Conservation (phyloP, 2,797 vertebrate genomes). For the Manis pentadactyla region DNA sequence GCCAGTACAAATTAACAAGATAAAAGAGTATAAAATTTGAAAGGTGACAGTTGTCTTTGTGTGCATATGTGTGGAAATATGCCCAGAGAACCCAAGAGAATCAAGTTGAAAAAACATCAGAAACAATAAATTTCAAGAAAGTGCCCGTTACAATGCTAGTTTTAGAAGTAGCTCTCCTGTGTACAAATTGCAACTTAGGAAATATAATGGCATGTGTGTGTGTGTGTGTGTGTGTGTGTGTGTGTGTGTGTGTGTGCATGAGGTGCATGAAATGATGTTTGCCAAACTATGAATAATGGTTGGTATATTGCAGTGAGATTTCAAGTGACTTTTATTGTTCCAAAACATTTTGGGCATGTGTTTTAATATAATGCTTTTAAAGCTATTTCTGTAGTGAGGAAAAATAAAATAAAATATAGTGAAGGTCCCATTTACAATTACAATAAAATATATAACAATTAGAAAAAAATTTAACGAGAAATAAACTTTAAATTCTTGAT, state of each 20-base stretch:
- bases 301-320: background rate
- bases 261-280: background rate
- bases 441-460: conserved; percentile 37
- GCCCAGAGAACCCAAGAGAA: background rate
- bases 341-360: background rate
- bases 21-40: background rate
- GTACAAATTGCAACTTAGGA: background rate
- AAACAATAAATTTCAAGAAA: background rate
- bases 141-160: background rate
- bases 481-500: background rate
- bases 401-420: conserved; percentile 9
- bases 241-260: background rate
- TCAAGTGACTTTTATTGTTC: background rate
- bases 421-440: background rate
- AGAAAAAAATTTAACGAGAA: conserved; percentile 37
- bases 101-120: background rate
- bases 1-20: background rate
- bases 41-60: background rate
- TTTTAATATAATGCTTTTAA: conserved; percentile 32
- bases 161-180: background rate
- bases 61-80: background rate
- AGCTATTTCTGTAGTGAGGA: background rate
- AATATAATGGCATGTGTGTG: background rate
- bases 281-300: background rate
- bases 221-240: background rate